phyloP scores from a whole-genome alignment of 2,797 vertebrate species.

The Pelochelys cantorii region DNA sequence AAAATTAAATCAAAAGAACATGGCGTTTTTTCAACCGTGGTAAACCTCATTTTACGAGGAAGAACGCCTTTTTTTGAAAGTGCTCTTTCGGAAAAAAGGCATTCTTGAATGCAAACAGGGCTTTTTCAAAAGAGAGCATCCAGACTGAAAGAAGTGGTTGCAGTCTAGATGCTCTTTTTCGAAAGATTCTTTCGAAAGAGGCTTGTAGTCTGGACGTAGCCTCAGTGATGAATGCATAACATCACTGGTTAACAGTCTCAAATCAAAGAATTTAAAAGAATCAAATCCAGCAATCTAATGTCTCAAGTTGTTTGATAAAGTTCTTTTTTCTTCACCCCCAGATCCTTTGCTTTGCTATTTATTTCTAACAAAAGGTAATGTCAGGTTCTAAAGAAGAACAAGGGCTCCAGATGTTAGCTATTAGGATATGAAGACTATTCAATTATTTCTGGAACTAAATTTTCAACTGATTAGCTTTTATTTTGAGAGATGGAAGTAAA shows the following conservation, averaged over 20 bases:
- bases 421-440: background rate
- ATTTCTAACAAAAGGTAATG: background rate
- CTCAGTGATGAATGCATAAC: background rate
- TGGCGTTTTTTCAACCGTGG: no score
- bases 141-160: no score
- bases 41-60: no score
- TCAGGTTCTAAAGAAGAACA: background rate
- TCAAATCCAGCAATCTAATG: background rate
- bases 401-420: rapidly evolving
- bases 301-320: background rate
- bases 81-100: no score
- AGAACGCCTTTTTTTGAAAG: no score
- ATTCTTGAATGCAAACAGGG: no score
- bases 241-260: background rate
- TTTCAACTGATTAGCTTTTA: rapidly evolving
- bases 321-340: rapidly evolving
- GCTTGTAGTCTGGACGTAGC: no score
- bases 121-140: no score
- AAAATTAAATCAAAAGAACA: no score
- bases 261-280: background rate
- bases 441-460: background rate
- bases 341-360: background rate
- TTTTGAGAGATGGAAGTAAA: background rate
- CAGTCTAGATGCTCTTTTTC: no score
- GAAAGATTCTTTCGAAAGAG: no score